Conservation (phyloP, 2,888 invertebrate genomes). For the Cryptocheilus praepositus region DNA sequence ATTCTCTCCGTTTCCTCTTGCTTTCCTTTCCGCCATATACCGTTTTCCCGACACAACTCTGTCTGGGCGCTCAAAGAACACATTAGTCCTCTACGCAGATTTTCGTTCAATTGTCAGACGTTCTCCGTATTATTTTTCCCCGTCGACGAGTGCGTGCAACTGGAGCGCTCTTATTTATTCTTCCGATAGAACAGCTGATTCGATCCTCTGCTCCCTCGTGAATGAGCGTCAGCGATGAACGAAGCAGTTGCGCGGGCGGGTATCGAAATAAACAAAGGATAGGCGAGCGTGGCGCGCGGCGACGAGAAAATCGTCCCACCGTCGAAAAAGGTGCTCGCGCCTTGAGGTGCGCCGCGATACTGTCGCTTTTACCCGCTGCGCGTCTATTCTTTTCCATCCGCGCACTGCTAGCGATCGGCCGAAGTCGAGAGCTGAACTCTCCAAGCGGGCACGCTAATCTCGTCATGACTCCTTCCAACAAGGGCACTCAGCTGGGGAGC, state of each 20-base stretch:
- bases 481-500: too few species aligned
- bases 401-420: neutral
- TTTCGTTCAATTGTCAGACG: too few species aligned
- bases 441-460: neutral
- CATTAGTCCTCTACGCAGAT: too few species aligned
- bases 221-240: neutral
- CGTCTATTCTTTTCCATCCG: neutral
- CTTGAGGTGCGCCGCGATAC: constrained; percentile 15
- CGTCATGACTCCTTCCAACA: neutral
- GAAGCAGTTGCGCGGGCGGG: neutral
- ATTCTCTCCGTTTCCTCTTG: too few species aligned
- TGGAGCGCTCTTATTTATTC: too few species aligned
- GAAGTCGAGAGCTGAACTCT: neutral
- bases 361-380: constrained; percentile 5
- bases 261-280: constrained; percentile 4
- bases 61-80: too few species aligned
- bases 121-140: too few species aligned
- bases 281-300: neutral
- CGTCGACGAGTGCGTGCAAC: too few species aligned
- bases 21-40: too few species aligned
- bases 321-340: constrained; percentile 2
- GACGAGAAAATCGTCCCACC: neutral
- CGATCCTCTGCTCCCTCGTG: neutral
- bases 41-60: too few species aligned
- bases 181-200: too few species aligned